Evolutionary conservation across 2,797 vertebrate species (phyloP), one percentile per base, ranked within the genome.

Genomic region (Myotis findleyi): DNA sequence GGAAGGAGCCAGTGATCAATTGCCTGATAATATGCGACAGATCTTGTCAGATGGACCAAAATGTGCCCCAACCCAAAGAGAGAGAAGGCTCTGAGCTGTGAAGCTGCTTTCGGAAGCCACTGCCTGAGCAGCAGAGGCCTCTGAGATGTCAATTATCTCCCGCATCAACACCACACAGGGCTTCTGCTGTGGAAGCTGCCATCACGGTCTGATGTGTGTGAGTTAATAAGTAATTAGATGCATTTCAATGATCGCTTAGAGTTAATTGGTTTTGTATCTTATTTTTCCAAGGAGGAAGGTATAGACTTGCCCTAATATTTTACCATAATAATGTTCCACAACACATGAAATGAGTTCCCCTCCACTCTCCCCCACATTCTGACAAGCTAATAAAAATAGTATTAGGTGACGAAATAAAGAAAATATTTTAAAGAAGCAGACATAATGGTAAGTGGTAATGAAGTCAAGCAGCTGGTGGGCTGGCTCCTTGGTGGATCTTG

Each of bases 381-480:
- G 97, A 98, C 96, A 98, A 97, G 96, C 95, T 36, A 80, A 98
- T 98, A 98, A 98, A 98, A 98, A 98, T 97, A 47, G 91, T 97
- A 98, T 97, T 98, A 97, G 96, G 95, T 98, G 97, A 98, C 98
- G 97, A 97, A 98, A 98, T 80, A 86, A 49, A 97, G 97, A 98
- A 98, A 97, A 97, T 66, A 23, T n/a, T 98, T 59, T 95, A 97
- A 96, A 95, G 96, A 98, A 96, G 97, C 83, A 98, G 97, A 97
- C 97, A 97, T 96, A 98, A 98, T 98, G 98, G 98, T 98, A 98
- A 98, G 98, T 51, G 86, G 93, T 97, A 98, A 98, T 97, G 95
- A 98, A 98, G 94, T 98, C 97, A 96, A 98, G 98, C 98, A 99
- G 98, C 98, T 99, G 98, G 98, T 94, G 57, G 96, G 93, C 97